phyloP scores from a whole-genome alignment of 2,888 invertebrate genomes.

The Dicyrtoma fusca region DNA sequence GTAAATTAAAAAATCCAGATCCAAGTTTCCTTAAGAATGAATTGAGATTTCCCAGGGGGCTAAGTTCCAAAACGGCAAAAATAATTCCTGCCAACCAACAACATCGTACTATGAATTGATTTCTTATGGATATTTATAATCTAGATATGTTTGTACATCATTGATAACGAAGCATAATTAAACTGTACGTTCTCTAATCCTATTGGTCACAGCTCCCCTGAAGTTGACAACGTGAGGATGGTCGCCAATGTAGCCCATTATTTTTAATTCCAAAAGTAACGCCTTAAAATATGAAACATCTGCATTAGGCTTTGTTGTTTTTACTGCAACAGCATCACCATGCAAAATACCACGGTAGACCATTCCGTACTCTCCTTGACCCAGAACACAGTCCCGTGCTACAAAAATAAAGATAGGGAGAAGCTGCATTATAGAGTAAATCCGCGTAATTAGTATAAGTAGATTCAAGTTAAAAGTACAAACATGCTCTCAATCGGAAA shows the following conservation, averaged over 20 bases:
- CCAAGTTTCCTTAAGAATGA: background rate
- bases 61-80: background rate
- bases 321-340: conserved; percentile 4
- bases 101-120: background rate
- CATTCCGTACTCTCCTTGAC: background rate
- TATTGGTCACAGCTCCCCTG: background rate
- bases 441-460: too few relatives aligned
- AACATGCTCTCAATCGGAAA: background rate
- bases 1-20: background rate
- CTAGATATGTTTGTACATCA: background rate
- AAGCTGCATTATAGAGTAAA: too few relatives aligned
- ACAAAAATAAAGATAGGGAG: background rate
- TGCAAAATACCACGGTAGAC: background rate
- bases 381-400: background rate
- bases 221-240: background rate
- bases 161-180: background rate
- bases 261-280: background rate
- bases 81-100: background rate
- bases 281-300: background rate
- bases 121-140: background rate
- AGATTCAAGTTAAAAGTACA: background rate
- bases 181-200: background rate
- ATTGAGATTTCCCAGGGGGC: background rate
- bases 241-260: conserved; percentile 4
- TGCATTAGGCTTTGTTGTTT: background rate